Evolutionary conservation across 2,888 invertebrate species (phyloP), one percentile per base, ranked within the genome.

Genomic region (Tinea semifulvella): DNA sequence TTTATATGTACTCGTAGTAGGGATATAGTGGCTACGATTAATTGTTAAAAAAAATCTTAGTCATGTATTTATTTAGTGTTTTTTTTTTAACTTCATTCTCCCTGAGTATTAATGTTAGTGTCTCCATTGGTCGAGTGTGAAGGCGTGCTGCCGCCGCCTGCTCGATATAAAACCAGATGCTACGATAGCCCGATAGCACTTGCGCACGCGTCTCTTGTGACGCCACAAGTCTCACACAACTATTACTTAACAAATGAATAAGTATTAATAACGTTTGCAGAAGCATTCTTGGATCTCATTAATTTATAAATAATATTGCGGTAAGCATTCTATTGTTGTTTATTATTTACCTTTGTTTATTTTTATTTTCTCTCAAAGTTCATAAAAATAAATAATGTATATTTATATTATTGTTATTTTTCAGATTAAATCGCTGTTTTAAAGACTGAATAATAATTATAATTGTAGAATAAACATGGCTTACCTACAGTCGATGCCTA

Each of bases 401-500:
- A 16, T 19, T 11, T 43, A 11, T 38, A 18, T 20, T 50, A 44
- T 49, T 47, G 52, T 31, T 44, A 40, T 6, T 42, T 64, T 61
- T 52, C 58, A 65, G 65, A 52, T 48, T 51, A 48, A 46, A 44
- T 46, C 44, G 44, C 35, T 38, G 25, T n/a, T n/a, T n/a, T n/a
- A n/a, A n/a, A n/a, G n/a, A n/a, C n/a, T n/a, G n/a, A n/a, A n/a
- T n/a, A n/a, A n/a, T n/a, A n/a, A n/a, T n/a, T n/a, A n/a, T n/a
- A 42, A 49, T 43, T 47, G 31, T 47, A 28, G 11, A 49, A 47
- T 17, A 48, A 68, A 59, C 71, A 85, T 82, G 87, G 82, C 80
- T 50, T 77, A 73, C 49, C 54, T 76, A 63, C 91, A 92, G 68
- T 87, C 88, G 47, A 84, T 94, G 84, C 80, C 89, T 18, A 93